Conservation (phyloP, 2,113 vertebrate species). For the Nematolebias whitei region DNA sequence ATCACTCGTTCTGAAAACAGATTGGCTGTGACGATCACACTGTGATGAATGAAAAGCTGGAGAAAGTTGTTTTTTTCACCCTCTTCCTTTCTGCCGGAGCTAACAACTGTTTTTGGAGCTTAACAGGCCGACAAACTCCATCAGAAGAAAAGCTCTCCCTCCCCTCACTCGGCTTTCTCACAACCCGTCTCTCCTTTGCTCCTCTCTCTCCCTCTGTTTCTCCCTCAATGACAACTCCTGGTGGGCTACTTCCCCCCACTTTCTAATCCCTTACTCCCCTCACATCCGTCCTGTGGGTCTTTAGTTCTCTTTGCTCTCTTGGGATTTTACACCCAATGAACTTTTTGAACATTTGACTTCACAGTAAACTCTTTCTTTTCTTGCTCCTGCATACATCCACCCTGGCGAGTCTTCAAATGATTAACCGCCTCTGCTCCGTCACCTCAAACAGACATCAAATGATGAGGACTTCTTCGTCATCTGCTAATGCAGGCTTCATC, state of each 20-base stretch:
- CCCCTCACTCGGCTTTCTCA: slow-evolving; percentile 53
- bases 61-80: slow-evolving; percentile 25
- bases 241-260: slow-evolving; percentile 48
- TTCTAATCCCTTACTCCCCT: slow-evolving; percentile 45
- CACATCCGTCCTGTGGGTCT: slow-evolving; percentile 67
- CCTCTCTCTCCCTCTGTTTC: slow-evolving; percentile 53
- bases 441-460: slow-evolving; percentile 32
- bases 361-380: slow-evolving; percentile 49
- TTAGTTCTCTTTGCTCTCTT: slow-evolving; percentile 44
- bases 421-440: slow-evolving; percentile 44
- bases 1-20: slow-evolving; percentile 35
- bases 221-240: slow-evolving; percentile 65
- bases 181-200: slow-evolving; percentile 57
- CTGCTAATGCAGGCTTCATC: slow-evolving; percentile 12
- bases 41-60: slow-evolving; percentile 61
- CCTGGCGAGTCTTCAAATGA: slow-evolving; percentile 25
- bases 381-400: slow-evolving; percentile 35
- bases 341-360: slow-evolving; percentile 61
- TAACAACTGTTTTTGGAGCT: slow-evolving; percentile 44
- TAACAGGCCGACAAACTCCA: slow-evolving; percentile 60
- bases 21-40: slow-evolving; percentile 64
- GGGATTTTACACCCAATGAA: slow-evolving; percentile 57
- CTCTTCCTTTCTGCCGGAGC: slow-evolving; percentile 45
- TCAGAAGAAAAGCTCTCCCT: slow-evolving; percentile 50
- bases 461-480: slow-evolving; percentile 35